Base-by-base conservation (phyloP, 2,113 vertebrate species). In the Anas platyrhynchos region DNA sequence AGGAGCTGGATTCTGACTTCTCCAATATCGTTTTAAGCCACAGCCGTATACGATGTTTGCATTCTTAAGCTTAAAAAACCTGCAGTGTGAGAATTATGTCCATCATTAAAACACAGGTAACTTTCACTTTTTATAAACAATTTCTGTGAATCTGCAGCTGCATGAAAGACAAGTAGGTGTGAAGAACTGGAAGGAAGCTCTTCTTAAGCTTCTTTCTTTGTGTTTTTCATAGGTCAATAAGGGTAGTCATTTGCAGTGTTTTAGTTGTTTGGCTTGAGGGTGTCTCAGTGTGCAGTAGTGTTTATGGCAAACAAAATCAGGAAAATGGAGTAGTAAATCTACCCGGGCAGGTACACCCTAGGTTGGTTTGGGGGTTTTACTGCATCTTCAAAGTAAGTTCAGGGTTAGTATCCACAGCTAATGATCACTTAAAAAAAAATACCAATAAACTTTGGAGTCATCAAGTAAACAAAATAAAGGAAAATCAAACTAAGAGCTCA, bases 281-380 rank as follows among this genome's bases (percentile, higher is more conserved):
- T 80, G 13, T 90, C 13, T 71, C 15, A 29, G 4, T 43, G 25
- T 62, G 31, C 5, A 3, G 9, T 80, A 23, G 31, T 65, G 18
- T 56, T 88, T 68, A 50, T 43, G 21, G 32, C 25, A 81, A 74
- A 66, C 23, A 54, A 59, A 90, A 56, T 34, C 9, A 44, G 56
- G 26, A 67, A 72, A 66, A 78, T 25, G 0, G 1, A 46, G 34
- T 8, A 13, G 1, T 44, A 68, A 88, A 58, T 52, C 21, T 56
- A 12, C 0, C 29, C 13, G 6, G 18, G 34, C 55, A 55, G 58
- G 78, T 20, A 52, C 14, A 55, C 1, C 6, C 11, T 17, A 0
- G 1, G 1, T 41, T 89, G 22, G 4, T 54, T 86, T 34, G 32
- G 12, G 38, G 41, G 6, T 78, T 13, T 56, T 83, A 31, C 25